These are phyloP conservation scores for Gavialis gangeticus DNA, from an alignment of 2,113 vertebrate species.

Conservation along the genomic window DNA sequence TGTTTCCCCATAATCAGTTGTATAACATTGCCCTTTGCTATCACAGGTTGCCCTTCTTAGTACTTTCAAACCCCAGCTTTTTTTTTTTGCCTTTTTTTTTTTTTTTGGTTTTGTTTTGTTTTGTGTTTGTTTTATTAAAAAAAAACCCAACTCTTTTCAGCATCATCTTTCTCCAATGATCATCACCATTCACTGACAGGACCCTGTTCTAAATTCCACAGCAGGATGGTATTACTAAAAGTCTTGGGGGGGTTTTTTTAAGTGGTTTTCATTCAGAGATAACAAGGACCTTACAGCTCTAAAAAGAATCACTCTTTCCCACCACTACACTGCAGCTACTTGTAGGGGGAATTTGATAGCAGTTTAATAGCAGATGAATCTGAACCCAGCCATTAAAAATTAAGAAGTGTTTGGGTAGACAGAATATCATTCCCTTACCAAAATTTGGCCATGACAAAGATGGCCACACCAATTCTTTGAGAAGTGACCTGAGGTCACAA, in stretches of 20 bases:
- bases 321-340: not conserved
- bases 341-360: not conserved
- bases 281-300: not conserved
- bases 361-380: not conserved
- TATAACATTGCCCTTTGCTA: not conserved
- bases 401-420: not conserved
- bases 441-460: not conserved
- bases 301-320: not conserved
- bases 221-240: not conserved
- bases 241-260: not conserved
- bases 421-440: not conserved
- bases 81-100: no score
- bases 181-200: not conserved
- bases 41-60: not conserved
- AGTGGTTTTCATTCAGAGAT: not conserved
- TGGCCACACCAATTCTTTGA: not conserved
- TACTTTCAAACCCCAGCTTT: not conserved
- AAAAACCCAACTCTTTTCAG: not conserved
- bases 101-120: no score
- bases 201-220: not conserved
- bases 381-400: not conserved
- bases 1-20: not conserved
- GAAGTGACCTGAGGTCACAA: not conserved
- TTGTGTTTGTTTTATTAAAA: no score
- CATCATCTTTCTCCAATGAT: not conserved